Evolutionary conservation across 2,888 invertebrate species (phyloP).

Genomic region (Selenia dentaria): DNA sequence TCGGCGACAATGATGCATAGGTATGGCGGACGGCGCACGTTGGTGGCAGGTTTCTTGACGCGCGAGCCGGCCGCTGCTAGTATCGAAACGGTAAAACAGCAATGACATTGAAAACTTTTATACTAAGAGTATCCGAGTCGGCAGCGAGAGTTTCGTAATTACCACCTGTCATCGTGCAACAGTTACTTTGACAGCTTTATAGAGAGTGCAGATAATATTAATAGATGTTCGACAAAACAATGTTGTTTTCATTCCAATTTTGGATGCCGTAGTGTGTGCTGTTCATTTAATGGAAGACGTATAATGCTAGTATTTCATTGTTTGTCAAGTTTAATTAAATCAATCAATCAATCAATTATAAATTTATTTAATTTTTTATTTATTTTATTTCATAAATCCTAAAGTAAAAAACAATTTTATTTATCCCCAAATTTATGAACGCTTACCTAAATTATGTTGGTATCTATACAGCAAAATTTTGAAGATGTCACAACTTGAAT

Average conservation of each 20-base stretch:
- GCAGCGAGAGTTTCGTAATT: constrained; percentile 62
- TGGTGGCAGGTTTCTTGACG: constrained; percentile 2
- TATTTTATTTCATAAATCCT: too few relatives aligned
- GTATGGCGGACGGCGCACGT: not conserved
- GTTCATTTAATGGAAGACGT: too few relatives aligned
- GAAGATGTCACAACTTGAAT: not conserved
- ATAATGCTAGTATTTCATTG: too few relatives aligned
- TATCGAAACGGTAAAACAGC: constrained; percentile 32
- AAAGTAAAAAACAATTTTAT: too few relatives aligned
- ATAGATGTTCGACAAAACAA: constrained; percentile 26
- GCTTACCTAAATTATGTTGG: too few relatives aligned
- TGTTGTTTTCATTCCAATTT: constrained; percentile 28
- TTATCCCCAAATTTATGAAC: too few relatives aligned
- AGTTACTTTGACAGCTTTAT: constrained; percentile 55
- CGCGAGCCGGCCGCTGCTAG: constrained; percentile 14
- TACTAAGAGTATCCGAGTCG: constrained; percentile 17
- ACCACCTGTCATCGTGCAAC: constrained; percentile 55
- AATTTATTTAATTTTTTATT: too few relatives aligned
- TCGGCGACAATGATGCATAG: constrained; percentile 28
- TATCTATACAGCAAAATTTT: too few relatives aligned
- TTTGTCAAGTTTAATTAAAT: too few relatives aligned
- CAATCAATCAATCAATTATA: too few relatives aligned
- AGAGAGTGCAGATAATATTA: constrained; percentile 41
- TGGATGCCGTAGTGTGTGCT: constrained; percentile 5
- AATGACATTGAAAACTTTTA: constrained; percentile 60